Conservation (phyloP, 2,113 vertebrate genomes). For the Thinocorus orbignyianus region DNA sequence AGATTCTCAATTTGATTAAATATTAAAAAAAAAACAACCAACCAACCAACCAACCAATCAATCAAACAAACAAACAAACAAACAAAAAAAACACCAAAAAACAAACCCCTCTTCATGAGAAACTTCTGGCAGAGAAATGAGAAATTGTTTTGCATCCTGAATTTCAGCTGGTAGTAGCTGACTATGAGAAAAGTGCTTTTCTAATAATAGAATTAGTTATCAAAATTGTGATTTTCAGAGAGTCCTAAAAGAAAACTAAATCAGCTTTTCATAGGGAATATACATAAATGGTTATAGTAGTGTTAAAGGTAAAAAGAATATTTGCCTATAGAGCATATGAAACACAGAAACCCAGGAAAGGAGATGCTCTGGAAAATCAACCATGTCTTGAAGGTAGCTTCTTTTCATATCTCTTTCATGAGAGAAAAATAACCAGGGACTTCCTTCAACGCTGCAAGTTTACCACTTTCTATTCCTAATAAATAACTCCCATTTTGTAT, state of each 20-base stretch:
- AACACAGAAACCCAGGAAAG: not conserved
- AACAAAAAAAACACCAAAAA: too few species aligned
- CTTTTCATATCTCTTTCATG: not conserved
- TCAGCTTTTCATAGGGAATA: not conserved
- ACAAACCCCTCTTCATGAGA: not conserved
- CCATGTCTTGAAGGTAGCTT: not conserved
- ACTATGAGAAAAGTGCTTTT: not conserved
- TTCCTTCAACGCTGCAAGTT: not conserved
- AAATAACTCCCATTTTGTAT: not conserved
- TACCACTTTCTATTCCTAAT: not conserved
- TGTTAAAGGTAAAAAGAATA: not conserved
- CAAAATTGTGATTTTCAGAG: not conserved
- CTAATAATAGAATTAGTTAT: not conserved
- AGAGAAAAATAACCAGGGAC: not conserved
- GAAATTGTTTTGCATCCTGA: not conserved
- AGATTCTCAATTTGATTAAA: not conserved
- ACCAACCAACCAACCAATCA: too few species aligned
- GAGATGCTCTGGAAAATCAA: not conserved
- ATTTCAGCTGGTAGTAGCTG: not conserved
- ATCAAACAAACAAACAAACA: too few species aligned
- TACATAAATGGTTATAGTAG: not conserved
- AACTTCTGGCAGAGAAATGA: not conserved
- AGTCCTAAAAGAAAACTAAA: not conserved
- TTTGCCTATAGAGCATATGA: not conserved
- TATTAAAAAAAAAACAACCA: not conserved